Base-by-base conservation (phyloP, 2,113 vertebrate genomes). In the Hyperoodon ampullatus region DNA sequence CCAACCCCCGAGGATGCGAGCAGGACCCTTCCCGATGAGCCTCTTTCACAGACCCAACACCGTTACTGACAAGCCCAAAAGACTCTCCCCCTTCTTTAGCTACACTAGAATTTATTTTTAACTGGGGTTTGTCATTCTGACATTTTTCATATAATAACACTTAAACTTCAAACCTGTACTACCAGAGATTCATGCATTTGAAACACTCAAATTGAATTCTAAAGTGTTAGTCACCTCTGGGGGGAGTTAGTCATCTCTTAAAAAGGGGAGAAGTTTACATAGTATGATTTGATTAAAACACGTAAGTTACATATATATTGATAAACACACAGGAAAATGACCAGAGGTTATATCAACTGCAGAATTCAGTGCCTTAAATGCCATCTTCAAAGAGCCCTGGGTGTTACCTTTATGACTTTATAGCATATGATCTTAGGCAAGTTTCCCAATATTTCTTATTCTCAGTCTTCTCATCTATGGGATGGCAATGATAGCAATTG, bases 241-340 rank as follows among this genome's bases (percentile, higher is more conserved):
- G 14, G 14, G 71, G 14, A 50, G 50, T 50, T 15, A 50, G 50
- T 50, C 50, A 50, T 93, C 78, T 85, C 71, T 94, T 72, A 12
- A 83, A 94, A 94, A 53, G 42, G 24, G 30, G 68, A 50, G 14
- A 75, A 39, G 47, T 60, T 75, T 68, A n/a, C 5, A 21, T 23
- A 63, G 6, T 68, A 61, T 70, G 30, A 85, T 77, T 65, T 81
- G n/a, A 93, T 53, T 85, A 94, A 93, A 88, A 94, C 63, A 24
- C 14, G 8, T 77, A 78, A 81, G 83, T 87, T 47, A 8, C 1
- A 30, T 7, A 18, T 33, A 19, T 11, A 72, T 19, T 93, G 35
- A 82, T n/a, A 77, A n/a, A 77, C 16, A 44, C 9, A 83, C 16
- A 85, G 19, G 47, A 77, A 85, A 93, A 88, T 63, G 28, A 78